Evolutionary conservation across 2,797 vertebrate genomes (phyloP), one percentile per base, ranked within the genome.

Genomic region (Parambassis ranga): DNA sequence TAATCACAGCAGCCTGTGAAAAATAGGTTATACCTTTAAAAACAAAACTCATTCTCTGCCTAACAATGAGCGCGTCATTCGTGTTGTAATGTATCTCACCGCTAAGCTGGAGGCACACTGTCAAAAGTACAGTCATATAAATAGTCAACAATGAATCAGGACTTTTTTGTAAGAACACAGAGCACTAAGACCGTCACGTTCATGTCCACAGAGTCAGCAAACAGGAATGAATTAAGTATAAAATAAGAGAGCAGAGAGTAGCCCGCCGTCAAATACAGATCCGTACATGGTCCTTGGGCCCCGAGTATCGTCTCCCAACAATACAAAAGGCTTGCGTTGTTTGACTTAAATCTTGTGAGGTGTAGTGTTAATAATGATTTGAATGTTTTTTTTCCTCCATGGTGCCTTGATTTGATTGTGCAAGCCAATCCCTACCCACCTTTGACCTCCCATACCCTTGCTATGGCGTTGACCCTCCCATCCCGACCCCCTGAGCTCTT

Each of bases 401-500:
- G 63, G 61, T 68, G 61, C 57, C 36, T 66, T 50, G 65, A 79
- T 82, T 62, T 88, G 76, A 87, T 88, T 90, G 82, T 85, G 67
- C 73, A 23, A 89, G 79, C 70, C 58, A 59, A 81, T 75, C 75
- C 68, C 36, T 11, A 39, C 77, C 77, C 71, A 71, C 69, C 85
- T 71, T 64, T 77, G 70, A 79, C 74, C 38, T 19, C 71, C 65
- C 18, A 33, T 58, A 69, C 67, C 74, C 78, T 65, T 33, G 16
- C 49, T 76, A 73, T 77, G 77, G 68, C 33, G 18, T 67, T 30
- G 65, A 65, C 69, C 74, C 78, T 51, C 67, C 58, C 50, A n/a
- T 38, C 75, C 73, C 22, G 4, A 78, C 84, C 87, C 83, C 87
- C 86, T 89, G 87, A 89, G 88, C 85, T 87, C 88, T 81, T 80